These are phyloP conservation scores for Caenorhabditis sp. DNA, from an alignment of 2,888 invertebrate genomes.

Conservation along the genomic window DNA sequence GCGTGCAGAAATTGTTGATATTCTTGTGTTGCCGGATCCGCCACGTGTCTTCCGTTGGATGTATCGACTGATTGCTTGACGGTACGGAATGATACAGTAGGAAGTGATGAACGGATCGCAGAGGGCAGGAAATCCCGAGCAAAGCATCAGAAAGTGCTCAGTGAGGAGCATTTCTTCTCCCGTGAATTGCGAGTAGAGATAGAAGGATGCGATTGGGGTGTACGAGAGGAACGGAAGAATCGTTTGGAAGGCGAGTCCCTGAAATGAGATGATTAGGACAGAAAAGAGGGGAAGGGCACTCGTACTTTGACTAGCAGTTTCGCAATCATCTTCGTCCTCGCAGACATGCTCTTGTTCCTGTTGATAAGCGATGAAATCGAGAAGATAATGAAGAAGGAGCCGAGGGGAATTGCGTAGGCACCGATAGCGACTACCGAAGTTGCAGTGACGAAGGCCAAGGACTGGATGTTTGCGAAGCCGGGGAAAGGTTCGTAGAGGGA, in stretches of 20 bases:
- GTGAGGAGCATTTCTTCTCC: constrained; percentile 44
- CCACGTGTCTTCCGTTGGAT: constrained; percentile 15
- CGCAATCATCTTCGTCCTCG: constrained; percentile 42
- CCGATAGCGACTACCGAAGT: constrained; percentile 31
- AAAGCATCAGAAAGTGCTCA: constrained; percentile 47
- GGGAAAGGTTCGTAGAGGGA: constrained; percentile 48
- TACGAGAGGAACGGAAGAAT: constrained; percentile 40
- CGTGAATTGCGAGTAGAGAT: constrained; percentile 38
- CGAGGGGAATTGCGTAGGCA: constrained; percentile 43
- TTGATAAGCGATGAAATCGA: constrained; percentile 39
- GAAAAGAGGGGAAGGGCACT: neutral
- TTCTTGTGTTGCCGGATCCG: constrained; percentile 24
- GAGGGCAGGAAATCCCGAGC: constrained; percentile 47
- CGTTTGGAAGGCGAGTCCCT: constrained; percentile 49
- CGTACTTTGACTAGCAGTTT: constrained; percentile 47
- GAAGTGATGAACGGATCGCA: constrained; percentile 52
- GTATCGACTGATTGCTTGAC: constrained; percentile 30
- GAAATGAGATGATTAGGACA: neutral
- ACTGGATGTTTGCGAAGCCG: constrained; percentile 32
- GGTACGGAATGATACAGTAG: constrained; percentile 50
- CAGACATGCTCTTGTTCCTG: constrained; percentile 42
- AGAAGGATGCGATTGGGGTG: constrained; percentile 44
- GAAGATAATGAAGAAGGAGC: constrained; percentile 44
- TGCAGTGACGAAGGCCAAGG: constrained; percentile 24
- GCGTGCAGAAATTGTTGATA: constrained; percentile 45